Base-by-base conservation (phyloP, 53 echinoderm and acorn worm genomes). In the Patiria pectinifera region DNA sequence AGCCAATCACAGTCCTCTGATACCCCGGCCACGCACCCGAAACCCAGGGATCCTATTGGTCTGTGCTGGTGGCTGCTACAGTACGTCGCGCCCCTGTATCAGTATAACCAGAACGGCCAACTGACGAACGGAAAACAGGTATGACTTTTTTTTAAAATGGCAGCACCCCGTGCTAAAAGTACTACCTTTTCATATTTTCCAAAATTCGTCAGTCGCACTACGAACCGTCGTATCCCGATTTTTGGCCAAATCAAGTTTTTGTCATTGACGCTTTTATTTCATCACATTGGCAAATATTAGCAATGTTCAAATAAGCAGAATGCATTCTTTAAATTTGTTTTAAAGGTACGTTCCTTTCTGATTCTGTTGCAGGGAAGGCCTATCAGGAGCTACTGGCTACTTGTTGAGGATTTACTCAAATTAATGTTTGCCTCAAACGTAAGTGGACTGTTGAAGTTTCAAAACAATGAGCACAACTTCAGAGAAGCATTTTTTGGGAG, bases 41-140 rank as follows among this genome's bases (percentile, higher is more conserved):
- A 46, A 15, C 75, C 93, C 76, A 92, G 78, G 35, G 96, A 95
- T 59, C 59, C 78, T 45, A 48, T 83, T 48, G 96, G 95, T n/a
- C 78, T 97, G 19, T 95, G 94, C 49, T 94, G 94, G 95, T 97
- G 97, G 97, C 60, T 97, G 7, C 80, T 96, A 45, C 92, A 95
- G n/a, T 82, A 95, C 6, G 19, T 97, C 21, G 92, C 95, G 49
- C 91, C 95, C 58, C 82, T 97, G 10, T 97, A 95, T 88, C 89
- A 91, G 59, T 95, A 93, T 61, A 90, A 94, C 61, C 79, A 58
- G 23, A 62, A 87, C 78, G 95, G 96, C 78, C 93, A 96, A 53
- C 83, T 87, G 12, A 3, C 47, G 87, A 78, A 24, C 22, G 69
- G 80, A 76, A 90, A 90, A 47, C 90, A 81, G 82, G 90, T 90